Percentiles rank a stretch among this genome's conserved stretches.
Conservation (phyloP, 2,113 vertebrate species). For the Macroglossus sobrinus region DNA sequence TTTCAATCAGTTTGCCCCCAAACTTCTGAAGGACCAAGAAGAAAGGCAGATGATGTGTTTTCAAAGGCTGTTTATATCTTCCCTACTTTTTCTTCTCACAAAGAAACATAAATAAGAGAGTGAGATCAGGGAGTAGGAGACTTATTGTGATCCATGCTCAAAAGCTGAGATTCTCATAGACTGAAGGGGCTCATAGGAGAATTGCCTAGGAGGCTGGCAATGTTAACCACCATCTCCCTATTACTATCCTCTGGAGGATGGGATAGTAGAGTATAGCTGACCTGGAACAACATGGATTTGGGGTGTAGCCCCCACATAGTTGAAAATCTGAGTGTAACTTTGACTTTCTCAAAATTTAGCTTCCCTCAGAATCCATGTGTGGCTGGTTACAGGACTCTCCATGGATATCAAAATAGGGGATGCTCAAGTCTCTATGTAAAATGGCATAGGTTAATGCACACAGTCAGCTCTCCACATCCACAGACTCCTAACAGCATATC, state of each 20-base stretch:
- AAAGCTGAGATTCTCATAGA: not conserved
- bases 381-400: not conserved
- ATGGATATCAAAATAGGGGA: not conserved
- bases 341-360: not conserved
- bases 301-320: not conserved
- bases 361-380: not conserved
- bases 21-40: not conserved
- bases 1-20: not conserved
- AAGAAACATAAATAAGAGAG: constrained; percentile 23
- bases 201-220: not conserved
- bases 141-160: not conserved
- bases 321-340: not conserved
- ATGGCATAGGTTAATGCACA: not conserved
- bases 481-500: not conserved
- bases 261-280: not conserved
- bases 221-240: not conserved
- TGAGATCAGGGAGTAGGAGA: not conserved
- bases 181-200: not conserved
- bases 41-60: not conserved
- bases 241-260: not conserved
- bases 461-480: not conserved
- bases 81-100: not conserved
- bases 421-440: not conserved
- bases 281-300: not conserved
- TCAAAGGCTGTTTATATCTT: constrained; percentile 1